These are phyloP conservation scores for Thomomys bottae DNA, from an alignment of 2,113 vertebrate species.

Conservation along the genomic window DNA sequence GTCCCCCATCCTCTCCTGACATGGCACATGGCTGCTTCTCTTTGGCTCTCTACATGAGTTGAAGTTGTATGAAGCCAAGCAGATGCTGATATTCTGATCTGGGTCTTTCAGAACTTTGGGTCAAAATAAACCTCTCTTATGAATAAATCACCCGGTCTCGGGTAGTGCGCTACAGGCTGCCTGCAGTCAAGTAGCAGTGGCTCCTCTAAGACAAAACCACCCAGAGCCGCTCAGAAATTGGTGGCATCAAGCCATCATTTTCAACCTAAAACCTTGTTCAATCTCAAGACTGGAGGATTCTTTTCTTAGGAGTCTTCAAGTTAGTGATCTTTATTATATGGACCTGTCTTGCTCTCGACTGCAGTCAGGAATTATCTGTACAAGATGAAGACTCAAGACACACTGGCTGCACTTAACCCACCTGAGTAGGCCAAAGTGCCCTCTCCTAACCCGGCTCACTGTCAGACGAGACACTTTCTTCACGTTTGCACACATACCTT, in stretches of 20 bases:
- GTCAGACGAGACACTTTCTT: neutral
- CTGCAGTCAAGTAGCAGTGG: neutral
- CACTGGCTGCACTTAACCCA: neutral
- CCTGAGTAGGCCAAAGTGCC: neutral
- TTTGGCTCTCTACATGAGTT: neutral
- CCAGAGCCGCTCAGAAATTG: fast-evolving
- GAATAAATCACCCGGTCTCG: neutral
- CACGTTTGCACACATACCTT: fast-evolving
- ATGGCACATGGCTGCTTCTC: neutral
- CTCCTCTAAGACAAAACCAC: neutral
- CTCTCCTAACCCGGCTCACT: neutral
- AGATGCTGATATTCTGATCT: neutral
- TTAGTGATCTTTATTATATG: neutral
- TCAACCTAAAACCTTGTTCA: neutral
- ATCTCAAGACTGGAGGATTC: neutral
- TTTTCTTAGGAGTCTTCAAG: neutral
- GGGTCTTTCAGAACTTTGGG: neutral
- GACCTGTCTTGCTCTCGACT: neutral
- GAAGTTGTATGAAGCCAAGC: neutral
- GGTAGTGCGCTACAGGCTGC: neutral
- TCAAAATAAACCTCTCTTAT: neutral
- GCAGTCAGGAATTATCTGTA: neutral
- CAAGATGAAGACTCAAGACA: neutral
- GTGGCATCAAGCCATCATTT: neutral
- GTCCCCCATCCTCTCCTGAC: too few relatives aligned